A percentile compares a stretch with the other conserved stretches of the same genome.
Conservation (phyloP, 2,113 vertebrate species). For the Neopipo cinnamomea region DNA sequence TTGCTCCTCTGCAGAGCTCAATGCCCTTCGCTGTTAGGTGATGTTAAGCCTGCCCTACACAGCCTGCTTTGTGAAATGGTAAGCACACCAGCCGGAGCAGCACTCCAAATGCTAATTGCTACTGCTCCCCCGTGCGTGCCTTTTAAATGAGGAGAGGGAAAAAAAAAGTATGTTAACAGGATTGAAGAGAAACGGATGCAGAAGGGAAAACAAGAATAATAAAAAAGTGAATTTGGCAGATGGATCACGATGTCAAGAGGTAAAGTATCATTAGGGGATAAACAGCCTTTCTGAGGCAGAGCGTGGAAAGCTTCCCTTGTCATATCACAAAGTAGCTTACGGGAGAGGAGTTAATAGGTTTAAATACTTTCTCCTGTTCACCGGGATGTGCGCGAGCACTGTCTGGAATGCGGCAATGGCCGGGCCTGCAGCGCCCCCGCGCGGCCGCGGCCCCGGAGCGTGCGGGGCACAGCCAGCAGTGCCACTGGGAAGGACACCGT, state of each 20-base stretch:
- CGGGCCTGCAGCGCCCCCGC: slow-evolving; percentile 7
- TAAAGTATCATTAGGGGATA: neutral
- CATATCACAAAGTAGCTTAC: fast-evolving
- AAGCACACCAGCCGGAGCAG: neutral
- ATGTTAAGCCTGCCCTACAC: neutral
- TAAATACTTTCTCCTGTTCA: fast-evolving
- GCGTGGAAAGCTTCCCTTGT: fast-evolving
- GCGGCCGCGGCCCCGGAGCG: neutral
- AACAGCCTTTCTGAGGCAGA: neutral
- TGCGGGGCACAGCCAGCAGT: neutral
- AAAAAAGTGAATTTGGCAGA: neutral
- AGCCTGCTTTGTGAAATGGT: neutral
- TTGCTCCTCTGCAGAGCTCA: neutral
- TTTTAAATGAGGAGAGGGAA: neutral
- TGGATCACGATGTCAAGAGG: neutral
- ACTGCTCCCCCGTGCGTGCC: neutral
- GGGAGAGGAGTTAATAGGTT: neutral
- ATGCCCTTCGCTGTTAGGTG: neutral
- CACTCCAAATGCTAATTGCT: neutral
- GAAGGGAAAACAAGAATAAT: neutral
- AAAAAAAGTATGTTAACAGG: neutral
- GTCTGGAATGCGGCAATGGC: neutral
- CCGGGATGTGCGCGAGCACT: fast-evolving
- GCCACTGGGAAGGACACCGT: neutral
- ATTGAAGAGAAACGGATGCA: neutral